Percentiles rank a stretch among this genome's conserved stretches.
These are phyloP conservation scores for Athene cunicularia DNA, from an alignment of 2,113 vertebrate genomes.

Conservation along the genomic window DNA sequence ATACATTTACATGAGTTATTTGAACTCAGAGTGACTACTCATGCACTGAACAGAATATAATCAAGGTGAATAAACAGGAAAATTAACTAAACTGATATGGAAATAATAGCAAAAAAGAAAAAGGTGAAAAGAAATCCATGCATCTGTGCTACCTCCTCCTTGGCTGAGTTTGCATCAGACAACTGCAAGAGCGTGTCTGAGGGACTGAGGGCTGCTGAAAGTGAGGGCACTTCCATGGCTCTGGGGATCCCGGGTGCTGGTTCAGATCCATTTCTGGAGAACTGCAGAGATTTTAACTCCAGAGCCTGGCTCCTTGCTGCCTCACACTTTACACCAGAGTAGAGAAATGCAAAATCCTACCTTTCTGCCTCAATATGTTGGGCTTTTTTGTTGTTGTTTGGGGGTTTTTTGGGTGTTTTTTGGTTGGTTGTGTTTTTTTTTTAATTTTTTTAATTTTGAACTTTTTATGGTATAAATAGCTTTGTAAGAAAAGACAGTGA, in stretches of 20 bases:
- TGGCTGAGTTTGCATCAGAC: not conserved
- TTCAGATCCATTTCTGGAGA: not conserved
- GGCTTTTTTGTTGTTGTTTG: too few relatives aligned
- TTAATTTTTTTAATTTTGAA: not conserved
- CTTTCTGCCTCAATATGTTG: not conserved
- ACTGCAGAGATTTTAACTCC: not conserved
- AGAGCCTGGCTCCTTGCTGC: not conserved
- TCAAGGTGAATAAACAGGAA: constrained; percentile 17
- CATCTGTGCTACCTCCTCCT: rapidly evolving
- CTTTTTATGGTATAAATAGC: not conserved
- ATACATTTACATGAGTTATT: constrained; percentile 1
- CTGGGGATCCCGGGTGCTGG: not conserved
- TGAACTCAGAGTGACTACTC: not conserved
- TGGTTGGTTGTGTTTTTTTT: too few relatives aligned
- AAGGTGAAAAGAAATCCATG: rapidly evolving
- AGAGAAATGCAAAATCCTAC: not conserved
- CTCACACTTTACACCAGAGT: not conserved
- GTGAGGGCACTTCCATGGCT: not conserved
- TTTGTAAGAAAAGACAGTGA: not conserved
- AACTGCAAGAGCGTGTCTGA: not conserved
- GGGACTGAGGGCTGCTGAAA: not conserved
- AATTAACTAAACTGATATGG: not conserved
- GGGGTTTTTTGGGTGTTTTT: too few relatives aligned
- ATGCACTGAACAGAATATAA: not conserved
- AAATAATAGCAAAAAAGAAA: not conserved